These are phyloP conservation scores for Hippopotamus amphibius DNA, from an alignment of 2,113 vertebrate genomes.

Conservation along the genomic window DNA sequence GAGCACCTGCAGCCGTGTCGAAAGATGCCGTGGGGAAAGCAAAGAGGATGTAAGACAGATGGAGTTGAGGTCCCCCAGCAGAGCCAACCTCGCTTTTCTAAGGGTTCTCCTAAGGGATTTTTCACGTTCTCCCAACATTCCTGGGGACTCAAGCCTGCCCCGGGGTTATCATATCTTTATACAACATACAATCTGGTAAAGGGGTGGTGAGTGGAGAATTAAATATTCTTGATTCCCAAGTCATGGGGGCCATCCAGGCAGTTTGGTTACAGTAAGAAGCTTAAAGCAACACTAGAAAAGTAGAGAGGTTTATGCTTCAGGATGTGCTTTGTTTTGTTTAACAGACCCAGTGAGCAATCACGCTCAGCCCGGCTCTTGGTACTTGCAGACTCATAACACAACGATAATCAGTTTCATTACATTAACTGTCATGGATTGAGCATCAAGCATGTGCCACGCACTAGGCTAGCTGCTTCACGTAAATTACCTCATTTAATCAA, in stretches of 20 bases:
- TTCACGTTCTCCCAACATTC: not conserved
- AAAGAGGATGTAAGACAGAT: not conserved
- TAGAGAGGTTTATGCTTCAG: not conserved
- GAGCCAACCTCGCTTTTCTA: not conserved
- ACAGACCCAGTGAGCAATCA: not conserved
- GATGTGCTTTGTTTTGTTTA: not conserved
- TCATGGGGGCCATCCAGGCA: not conserved
- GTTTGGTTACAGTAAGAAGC: not conserved
- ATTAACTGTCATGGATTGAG: not conserved
- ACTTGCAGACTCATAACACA: not conserved
- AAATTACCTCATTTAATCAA: not conserved
- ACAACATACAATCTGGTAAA: not conserved
- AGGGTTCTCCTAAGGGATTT: not conserved
- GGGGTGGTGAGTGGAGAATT: not conserved
- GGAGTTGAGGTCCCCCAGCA: fast-evolving
- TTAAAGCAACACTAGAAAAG: not conserved
- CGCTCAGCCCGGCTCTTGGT: not conserved
- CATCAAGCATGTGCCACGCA: not conserved
- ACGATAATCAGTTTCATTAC: not conserved
- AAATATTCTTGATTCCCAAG: not conserved
- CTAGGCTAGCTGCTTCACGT: not conserved
- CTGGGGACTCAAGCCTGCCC: not conserved
- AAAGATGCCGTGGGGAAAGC: not conserved
- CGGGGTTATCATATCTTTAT: not conserved
- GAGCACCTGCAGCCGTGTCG: not conserved